Percentiles rank a stretch among this genome's conserved stretches.
Evolutionary conservation across 2,797 vertebrate species (phyloP).

Genomic region (Monodelphis domestica): DNA sequence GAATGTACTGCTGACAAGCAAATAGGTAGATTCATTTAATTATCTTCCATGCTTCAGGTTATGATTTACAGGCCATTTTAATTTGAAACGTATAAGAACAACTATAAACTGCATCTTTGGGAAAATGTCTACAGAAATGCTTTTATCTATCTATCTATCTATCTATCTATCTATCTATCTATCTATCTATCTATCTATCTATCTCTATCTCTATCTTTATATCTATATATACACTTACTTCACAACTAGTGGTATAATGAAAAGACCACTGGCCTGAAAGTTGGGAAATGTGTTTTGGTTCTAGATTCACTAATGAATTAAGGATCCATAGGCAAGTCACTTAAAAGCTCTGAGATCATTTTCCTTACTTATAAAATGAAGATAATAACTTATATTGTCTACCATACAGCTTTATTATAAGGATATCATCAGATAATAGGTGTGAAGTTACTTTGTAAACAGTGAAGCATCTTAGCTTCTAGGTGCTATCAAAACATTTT

Average conservation of each 20-base stretch:
- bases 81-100: neutral
- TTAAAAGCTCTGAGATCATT: slow-evolving; percentile 12
- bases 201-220: too few relatives aligned
- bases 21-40: neutral
- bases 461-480: neutral
- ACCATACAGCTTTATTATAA: neutral
- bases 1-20: neutral
- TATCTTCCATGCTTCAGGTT: neutral
- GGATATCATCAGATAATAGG: neutral
- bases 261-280: slow-evolving; percentile 17
- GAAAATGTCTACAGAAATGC: neutral
- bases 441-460: neutral
- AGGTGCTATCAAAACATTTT: neutral
- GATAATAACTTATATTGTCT: neutral
- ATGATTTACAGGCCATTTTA: slow-evolving; percentile 7
- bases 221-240: too few relatives aligned
- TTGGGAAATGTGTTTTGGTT: neutral
- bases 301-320: neutral
- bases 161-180: too few relatives aligned
- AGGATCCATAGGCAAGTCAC: neutral
- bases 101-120: neutral
- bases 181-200: too few relatives aligned
- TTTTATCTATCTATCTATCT: too few relatives aligned
- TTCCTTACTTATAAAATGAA: slow-evolving; percentile 11
- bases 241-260: neutral